Evolutionary conservation across 2,113 vertebrate genomes (phyloP).

Genomic region (Tenrec ecaudatus): DNA sequence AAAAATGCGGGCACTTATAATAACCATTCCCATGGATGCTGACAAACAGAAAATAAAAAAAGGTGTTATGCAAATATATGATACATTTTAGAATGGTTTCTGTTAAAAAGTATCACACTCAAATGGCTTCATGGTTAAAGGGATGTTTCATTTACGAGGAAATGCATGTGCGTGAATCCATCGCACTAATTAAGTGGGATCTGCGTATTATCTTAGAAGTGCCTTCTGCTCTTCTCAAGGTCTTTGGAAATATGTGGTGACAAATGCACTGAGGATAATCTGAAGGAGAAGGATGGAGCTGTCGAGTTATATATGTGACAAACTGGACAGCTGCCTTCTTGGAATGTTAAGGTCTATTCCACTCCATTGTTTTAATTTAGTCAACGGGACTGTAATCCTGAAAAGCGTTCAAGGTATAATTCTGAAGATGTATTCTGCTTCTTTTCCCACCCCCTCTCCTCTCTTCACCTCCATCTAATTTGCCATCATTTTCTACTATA

Average conservation of each 20-base stretch:
- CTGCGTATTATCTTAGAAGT: background rate
- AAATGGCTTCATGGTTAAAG: conserved; percentile 22
- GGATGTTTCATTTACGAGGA: background rate
- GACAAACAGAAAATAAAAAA: background rate
- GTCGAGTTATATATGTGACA: background rate
- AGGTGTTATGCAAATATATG: background rate
- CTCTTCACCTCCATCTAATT: background rate
- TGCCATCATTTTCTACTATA: background rate
- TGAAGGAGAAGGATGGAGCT: background rate
- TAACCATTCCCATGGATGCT: background rate
- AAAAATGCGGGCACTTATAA: background rate
- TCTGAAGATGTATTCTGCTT: background rate
- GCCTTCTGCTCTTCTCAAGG: background rate
- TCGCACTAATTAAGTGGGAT: background rate
- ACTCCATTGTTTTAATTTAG: conserved; percentile 21
- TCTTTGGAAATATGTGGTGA: background rate
- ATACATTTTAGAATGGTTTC: conserved; percentile 22
- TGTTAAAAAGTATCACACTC: background rate
- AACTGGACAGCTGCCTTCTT: background rate
- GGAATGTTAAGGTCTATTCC: background rate
- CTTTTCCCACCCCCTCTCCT: background rate
- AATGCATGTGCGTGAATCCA: background rate
- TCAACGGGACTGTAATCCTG: background rate
- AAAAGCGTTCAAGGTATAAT: background rate
- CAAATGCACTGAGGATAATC: background rate